Base-by-base conservation (phyloP, 1,140 invertebrate genomes). In the Ceratina australensis region DNA sequence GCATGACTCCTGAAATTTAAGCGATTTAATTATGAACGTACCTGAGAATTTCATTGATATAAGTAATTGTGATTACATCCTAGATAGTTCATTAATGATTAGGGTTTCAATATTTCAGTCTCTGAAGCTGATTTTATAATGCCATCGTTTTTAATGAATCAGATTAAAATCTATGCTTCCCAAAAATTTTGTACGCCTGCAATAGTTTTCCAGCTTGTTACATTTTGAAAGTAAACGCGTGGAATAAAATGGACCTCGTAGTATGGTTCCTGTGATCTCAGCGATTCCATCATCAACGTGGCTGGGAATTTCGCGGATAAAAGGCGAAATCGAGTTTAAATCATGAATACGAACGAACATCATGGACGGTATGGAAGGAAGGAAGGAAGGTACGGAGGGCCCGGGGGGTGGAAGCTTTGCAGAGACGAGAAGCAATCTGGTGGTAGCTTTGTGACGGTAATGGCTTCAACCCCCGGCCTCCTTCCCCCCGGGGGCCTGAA, bases 401-500 rank as follows among this genome's bases (percentile, higher is more conserved):
- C 89, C 90, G 85, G 86, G 87, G 89, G 33, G 33, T 42, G 85
- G 67, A 78, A 85, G 84, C 75, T 79, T 86, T 81, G 85, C 83
- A 89, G 89, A 72, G 80, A 86, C 89, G 89, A 84, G 86, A 87
- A 88, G 91, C 91, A 91, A 92, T 91, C 90, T 91, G 89, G 90
- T 91, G 91, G 90, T 90, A 92, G 91, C 91, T 91, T 92, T 92
- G 91, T 91, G 86, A 87, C 86, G 86, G 90, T 91, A 92, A 92
- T 92, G 85, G 90, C 90, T 91, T 90, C 88, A 88, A 89, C 79
- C 87, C 86, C 84, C 80, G 79, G 82, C 83, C 80, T 86, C 85
- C 74, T 47, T 69, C 64, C 76, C 59, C 76, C 68, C 59, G 16
- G 60, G 57, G n/a, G 33, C 57, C 59, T 63, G 2, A 78, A 56